A percentile compares a stretch with the other conserved stretches of the same genome.
These are phyloP conservation scores for Xyrauchen texanus DNA, from an alignment of 2,113 vertebrate species.

Conservation along the genomic window DNA sequence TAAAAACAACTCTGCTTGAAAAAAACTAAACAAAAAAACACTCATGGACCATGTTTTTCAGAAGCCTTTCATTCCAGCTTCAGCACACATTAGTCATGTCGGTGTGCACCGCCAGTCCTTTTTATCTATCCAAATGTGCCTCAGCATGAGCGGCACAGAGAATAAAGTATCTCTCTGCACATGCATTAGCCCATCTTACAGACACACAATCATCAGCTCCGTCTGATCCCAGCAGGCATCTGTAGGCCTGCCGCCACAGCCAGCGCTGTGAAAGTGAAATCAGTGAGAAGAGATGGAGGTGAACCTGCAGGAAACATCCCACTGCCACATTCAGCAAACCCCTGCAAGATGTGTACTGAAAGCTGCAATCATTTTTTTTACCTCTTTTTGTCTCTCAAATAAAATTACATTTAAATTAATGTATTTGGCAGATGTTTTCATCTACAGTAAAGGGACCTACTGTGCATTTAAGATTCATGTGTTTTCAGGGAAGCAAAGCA, in stretches of 20 bases:
- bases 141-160: conserved; percentile 14
- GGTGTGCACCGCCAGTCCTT: neutral
- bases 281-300: neutral
- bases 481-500: no score
- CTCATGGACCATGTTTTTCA: conserved; percentile 5
- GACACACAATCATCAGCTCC: conserved; percentile 8
- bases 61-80: conserved; percentile 15
- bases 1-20: no score
- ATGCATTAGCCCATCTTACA: neutral
- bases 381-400: neutral
- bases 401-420: neutral
- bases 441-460: no score
- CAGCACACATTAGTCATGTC: conserved; percentile 19
- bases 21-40: neutral
- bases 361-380: neutral
- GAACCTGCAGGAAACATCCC: neutral
- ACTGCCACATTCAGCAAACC: neutral
- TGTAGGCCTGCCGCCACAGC: neutral
- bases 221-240: conserved; percentile 28
- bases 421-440: no score
- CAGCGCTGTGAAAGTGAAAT: neutral
- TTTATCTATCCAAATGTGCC: conserved; percentile 28
- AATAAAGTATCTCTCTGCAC: conserved; percentile 11
- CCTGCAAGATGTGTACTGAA: neutral
- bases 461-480: no score